A percentile compares a stretch with the other conserved stretches of the same genome.
phyloP scores from a whole-genome alignment of 2,888 invertebrate species.

The Chymomyza fuscimana region DNA sequence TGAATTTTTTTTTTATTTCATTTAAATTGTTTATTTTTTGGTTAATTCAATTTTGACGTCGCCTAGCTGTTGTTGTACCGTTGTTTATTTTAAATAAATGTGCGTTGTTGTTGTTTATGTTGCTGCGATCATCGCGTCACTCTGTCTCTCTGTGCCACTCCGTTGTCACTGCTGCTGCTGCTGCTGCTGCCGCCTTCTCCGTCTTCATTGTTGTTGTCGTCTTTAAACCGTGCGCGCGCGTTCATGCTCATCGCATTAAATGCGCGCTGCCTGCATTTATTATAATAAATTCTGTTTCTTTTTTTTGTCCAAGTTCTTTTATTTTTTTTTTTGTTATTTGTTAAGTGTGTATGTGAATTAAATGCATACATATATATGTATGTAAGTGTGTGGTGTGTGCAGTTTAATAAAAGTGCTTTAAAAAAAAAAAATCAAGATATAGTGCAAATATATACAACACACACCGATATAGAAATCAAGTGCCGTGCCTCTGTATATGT shows the following conservation, averaged over 20 bases:
- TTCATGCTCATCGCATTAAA: slow-evolving; percentile 18
- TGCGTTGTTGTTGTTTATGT: neutral
- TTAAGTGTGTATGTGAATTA: neutral
- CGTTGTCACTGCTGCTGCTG: slow-evolving; percentile 5
- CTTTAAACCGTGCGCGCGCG: slow-evolving; percentile 48
- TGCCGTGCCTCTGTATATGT: slow-evolving; percentile 26
- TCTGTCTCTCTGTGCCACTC: neutral
- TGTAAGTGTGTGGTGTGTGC: neutral
- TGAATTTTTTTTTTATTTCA: neutral
- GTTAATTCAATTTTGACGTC: neutral
- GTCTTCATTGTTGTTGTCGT: slow-evolving; percentile 6
- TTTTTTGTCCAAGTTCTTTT: neutral
- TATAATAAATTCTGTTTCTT: slow-evolving; percentile 6
- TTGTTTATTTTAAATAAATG: neutral
- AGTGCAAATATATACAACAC: neutral
- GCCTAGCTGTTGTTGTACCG: neutral
- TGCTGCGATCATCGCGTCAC: neutral
- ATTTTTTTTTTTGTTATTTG: neutral
- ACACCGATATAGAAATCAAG: slow-evolving; percentile 17
- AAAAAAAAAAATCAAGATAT: neutral
- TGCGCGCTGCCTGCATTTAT: slow-evolving; percentile 32
- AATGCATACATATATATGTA: neutral
- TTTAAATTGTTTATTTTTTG: neutral
- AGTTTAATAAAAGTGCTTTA: neutral
- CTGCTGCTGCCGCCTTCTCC: slow-evolving; percentile 10